phyloP scores from a whole-genome alignment of 2,797 vertebrate genomes.

The Fistularia commersonii region DNA sequence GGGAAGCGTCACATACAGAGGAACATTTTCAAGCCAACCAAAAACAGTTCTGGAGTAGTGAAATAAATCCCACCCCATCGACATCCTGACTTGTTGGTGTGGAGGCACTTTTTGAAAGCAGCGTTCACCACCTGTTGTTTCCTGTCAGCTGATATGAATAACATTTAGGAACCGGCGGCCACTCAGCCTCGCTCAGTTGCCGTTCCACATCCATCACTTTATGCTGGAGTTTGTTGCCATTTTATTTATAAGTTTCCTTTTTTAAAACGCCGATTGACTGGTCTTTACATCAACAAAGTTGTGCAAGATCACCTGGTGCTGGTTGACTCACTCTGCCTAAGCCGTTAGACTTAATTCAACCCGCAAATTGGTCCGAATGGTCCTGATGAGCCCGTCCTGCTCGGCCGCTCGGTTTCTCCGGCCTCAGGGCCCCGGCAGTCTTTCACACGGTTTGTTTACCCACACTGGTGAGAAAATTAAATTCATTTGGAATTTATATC shows the following conservation, averaged over 20 bases:
- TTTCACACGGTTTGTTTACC: neutral
- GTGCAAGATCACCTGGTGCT: no score
- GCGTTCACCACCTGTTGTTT: slow-evolving; percentile 28
- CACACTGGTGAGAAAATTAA: neutral
- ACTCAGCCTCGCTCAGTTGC: neutral
- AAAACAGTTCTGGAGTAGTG: neutral
- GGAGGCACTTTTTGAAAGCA: neutral
- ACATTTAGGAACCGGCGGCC: slow-evolving; percentile 5
- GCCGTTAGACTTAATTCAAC: neutral
- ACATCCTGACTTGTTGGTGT: no score
- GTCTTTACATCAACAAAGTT: no score
- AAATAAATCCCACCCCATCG: no score
- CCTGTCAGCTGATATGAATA: slow-evolving; percentile 20
- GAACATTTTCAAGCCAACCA: no score
- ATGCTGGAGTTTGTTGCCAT: no score
- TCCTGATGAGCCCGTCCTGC: neutral
- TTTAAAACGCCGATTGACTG: no score
- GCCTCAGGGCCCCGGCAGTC: neutral
- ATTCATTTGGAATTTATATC: neutral
- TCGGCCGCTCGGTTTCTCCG: neutral
- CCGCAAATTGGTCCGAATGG: neutral
- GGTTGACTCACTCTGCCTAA: no score
- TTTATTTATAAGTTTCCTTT: no score
- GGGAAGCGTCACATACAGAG: no score
- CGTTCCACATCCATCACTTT: neutral